These are phyloP conservation scores for Dromiciops gliroides DNA, from an alignment of 2,113 vertebrate species.

Conservation along the genomic window DNA sequence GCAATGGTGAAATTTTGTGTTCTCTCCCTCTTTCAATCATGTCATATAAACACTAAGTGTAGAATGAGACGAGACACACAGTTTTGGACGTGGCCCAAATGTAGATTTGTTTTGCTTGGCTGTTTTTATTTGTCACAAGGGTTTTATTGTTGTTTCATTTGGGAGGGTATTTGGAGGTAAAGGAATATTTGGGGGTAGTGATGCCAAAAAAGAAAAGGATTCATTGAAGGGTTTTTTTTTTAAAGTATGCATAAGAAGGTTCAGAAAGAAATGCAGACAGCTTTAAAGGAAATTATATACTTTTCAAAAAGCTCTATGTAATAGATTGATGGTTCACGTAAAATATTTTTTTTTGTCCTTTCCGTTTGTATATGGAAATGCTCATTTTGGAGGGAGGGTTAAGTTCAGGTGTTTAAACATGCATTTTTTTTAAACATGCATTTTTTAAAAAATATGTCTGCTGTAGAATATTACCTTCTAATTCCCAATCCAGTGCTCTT, in stretches of 20 bases:
- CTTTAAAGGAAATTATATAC: background rate
- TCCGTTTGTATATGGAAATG: background rate
- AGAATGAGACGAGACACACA: too few relatives aligned
- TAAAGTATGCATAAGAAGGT: background rate
- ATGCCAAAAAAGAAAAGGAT: too few relatives aligned
- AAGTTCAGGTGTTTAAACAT: background rate
- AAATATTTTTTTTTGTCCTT: background rate
- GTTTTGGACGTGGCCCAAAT: too few relatives aligned
- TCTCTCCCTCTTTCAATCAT: too few relatives aligned
- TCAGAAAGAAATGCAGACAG: background rate
- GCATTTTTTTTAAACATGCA: background rate
- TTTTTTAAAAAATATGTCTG: background rate
- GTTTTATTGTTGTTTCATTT: too few relatives aligned
- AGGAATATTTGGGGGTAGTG: too few relatives aligned
- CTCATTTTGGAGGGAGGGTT: background rate
- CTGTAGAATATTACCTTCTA: background rate
- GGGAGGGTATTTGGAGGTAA: too few relatives aligned
- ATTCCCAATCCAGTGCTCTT: background rate
- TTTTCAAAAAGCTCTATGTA: background rate
- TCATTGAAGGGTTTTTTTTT: too few relatives aligned
- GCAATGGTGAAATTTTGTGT: too few relatives aligned
- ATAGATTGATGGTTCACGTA: background rate
- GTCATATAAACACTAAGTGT: too few relatives aligned
- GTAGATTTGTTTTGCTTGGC: too few relatives aligned
- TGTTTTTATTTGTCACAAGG: too few relatives aligned